A percentile compares a stretch with the other conserved stretches of the same genome.
Evolutionary conservation across 1,140 invertebrate genomes (phyloP).

Genomic region (Mycetomoellerius zeteki): DNA sequence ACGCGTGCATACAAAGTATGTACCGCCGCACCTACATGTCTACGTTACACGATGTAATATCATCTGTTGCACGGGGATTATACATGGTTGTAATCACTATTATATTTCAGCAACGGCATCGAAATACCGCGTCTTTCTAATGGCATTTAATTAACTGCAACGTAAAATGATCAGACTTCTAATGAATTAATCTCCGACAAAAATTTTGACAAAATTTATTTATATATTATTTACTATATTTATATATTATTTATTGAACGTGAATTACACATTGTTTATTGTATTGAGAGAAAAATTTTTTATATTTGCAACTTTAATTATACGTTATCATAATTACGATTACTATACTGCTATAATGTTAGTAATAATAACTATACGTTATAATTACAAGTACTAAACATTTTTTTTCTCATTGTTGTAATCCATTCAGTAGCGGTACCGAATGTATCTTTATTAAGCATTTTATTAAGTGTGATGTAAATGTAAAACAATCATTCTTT

Average conservation of each 20-base stretch:
- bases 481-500: no score
- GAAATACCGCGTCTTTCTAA: not conserved
- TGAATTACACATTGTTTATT: not conserved
- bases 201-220: not conserved
- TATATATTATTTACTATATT: no score
- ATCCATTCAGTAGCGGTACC: no score
- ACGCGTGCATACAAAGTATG: not conserved
- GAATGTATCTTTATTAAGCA: no score
- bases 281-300: no score
- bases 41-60: not conserved
- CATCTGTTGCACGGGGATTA: not conserved
- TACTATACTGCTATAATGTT: no score
- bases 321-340: no score
- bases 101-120: not conserved
- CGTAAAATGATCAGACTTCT: not conserved
- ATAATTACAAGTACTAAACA: no score
- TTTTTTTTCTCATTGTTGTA: no score
- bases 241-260: not conserved
- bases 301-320: no score
- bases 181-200: not conserved
- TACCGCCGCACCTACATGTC: conserved; percentile 24
- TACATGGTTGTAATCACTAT: not conserved
- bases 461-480: no score
- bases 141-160: not conserved
- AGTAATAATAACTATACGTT: no score